Conservation (phyloP, 2,888 invertebrate species). For the Buathra laborator region DNA sequence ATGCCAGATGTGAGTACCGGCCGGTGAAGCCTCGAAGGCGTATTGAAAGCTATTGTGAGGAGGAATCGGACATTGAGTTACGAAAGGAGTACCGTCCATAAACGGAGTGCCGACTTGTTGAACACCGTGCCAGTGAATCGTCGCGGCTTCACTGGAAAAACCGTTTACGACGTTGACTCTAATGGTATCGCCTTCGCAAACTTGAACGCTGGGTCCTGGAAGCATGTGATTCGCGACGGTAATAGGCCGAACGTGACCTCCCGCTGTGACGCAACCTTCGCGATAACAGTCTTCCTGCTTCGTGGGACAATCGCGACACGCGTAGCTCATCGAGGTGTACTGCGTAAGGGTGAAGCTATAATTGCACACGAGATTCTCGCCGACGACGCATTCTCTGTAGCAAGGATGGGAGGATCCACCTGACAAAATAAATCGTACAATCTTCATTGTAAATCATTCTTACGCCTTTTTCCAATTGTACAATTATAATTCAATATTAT, state of each 20-base stretch:
- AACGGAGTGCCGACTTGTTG: conserved; percentile 82
- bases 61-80: conserved; percentile 85
- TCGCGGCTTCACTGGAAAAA: conserved; percentile 83
- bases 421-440: conserved; percentile 16
- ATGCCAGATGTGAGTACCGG: conserved; percentile 85
- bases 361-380: conserved; percentile 71
- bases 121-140: conserved; percentile 87
- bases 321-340: conserved; percentile 76
- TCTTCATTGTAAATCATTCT: too few species aligned
- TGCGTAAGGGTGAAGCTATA: conserved; percentile 76
- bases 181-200: conserved; percentile 85
- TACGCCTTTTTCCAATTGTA: too few species aligned
- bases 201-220: conserved; percentile 81
- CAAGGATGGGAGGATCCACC: conserved; percentile 73
- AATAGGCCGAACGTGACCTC: conserved; percentile 75
- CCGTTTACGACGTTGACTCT: conserved; percentile 85
- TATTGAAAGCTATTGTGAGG: conserved; percentile 83
- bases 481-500: too few species aligned
- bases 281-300: conserved; percentile 67
- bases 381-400: conserved; percentile 74
- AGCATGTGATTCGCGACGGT: conserved; percentile 75
- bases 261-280: conserved; percentile 76
- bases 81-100: conserved; percentile 85
- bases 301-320: conserved; percentile 76
- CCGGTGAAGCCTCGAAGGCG: conserved; percentile 81